A percentile compares a stretch with the other conserved stretches of the same genome.
phyloP scores from a whole-genome alignment of 1,140 invertebrate species.

The Heliothis subflexa region DNA sequence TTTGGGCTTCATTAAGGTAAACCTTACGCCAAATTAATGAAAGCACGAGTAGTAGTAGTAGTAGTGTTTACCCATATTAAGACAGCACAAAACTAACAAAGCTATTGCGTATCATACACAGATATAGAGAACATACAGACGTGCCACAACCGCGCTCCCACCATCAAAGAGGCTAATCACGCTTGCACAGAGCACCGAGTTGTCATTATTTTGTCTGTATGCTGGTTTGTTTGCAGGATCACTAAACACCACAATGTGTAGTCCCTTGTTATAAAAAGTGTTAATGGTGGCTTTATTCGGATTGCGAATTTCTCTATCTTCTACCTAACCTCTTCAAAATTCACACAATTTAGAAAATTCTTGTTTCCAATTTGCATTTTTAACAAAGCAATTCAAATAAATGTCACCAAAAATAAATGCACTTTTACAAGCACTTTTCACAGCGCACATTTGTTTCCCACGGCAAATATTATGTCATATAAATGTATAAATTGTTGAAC shows the following conservation, averaged over 20 bases:
- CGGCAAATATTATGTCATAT: constrained; percentile 26
- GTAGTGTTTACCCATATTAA: not conserved
- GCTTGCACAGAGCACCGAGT: constrained; percentile 65
- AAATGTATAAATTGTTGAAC: constrained; percentile 44
- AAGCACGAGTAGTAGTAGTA: too few species aligned
- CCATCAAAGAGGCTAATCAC: constrained; percentile 54
- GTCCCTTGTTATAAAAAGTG: not conserved
- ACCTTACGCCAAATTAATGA: too few species aligned
- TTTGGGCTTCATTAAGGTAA: too few species aligned
- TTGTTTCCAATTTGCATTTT: not conserved
- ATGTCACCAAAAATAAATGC: constrained; percentile 23
- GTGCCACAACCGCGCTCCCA: constrained; percentile 52
- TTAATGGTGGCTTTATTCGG: constrained; percentile 4
- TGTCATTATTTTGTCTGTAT: constrained; percentile 46
- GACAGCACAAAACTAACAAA: too few species aligned
- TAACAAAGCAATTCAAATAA: constrained; percentile 22
- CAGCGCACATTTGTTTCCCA: constrained; percentile 40
- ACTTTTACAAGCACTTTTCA: constrained; percentile 40
- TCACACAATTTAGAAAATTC: not conserved
- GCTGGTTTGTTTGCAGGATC: constrained; percentile 47
- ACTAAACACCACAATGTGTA: constrained; percentile 16
- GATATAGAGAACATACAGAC: not conserved
- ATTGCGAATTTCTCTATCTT: not conserved
- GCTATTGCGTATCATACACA: not conserved
- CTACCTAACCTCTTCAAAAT: not conserved